These are phyloP conservation scores for Drosophila mimica DNA, from an alignment of 2,888 invertebrate species.

Conservation along the genomic window DNA sequence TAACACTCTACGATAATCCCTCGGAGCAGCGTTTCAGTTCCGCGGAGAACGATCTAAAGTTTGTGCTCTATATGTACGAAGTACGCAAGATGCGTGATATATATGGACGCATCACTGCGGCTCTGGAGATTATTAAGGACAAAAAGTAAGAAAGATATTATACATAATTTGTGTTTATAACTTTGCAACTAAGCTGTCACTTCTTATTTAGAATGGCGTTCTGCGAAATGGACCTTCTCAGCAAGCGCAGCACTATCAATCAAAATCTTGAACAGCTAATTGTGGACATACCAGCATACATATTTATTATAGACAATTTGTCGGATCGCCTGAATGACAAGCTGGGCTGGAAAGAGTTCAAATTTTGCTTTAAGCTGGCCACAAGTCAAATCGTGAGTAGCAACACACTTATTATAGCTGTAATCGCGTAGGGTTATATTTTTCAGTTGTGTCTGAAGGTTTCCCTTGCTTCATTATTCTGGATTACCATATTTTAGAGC, in stretches of 20 bases:
- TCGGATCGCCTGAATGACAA: slow-evolving; percentile 88
- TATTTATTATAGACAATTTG: slow-evolving; percentile 87
- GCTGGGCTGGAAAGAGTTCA: slow-evolving; percentile 88
- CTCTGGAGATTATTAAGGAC: slow-evolving; percentile 81
- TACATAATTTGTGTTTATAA: not conserved
- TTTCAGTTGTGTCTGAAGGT: not conserved
- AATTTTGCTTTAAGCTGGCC: slow-evolving; percentile 88
- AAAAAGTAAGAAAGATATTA: slow-evolving; percentile 73
- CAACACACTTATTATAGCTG: not conserved
- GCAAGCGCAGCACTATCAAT: slow-evolving; percentile 87
- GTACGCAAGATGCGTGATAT: slow-evolving; percentile 84
- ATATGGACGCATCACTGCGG: slow-evolving; percentile 82
- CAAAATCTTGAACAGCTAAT: slow-evolving; percentile 88
- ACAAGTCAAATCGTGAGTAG: slow-evolving; percentile 88
- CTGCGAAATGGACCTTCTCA: slow-evolving; percentile 87
- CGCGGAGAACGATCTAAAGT: slow-evolving; percentile 82
- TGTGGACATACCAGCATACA: slow-evolving; percentile 88
- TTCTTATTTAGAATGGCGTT: slow-evolving; percentile 86
- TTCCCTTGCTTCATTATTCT: not conserved
- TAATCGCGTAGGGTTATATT: not conserved
- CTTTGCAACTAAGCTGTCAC: not conserved
- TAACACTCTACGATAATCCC: slow-evolving; percentile 72
- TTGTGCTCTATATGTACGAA: slow-evolving; percentile 83
- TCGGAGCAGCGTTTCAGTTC: slow-evolving; percentile 70
- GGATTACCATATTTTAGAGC: not conserved